These are phyloP conservation scores for Thalassarche chlororhynchos DNA, from an alignment of 2,113 vertebrate species.

Conservation along the genomic window DNA sequence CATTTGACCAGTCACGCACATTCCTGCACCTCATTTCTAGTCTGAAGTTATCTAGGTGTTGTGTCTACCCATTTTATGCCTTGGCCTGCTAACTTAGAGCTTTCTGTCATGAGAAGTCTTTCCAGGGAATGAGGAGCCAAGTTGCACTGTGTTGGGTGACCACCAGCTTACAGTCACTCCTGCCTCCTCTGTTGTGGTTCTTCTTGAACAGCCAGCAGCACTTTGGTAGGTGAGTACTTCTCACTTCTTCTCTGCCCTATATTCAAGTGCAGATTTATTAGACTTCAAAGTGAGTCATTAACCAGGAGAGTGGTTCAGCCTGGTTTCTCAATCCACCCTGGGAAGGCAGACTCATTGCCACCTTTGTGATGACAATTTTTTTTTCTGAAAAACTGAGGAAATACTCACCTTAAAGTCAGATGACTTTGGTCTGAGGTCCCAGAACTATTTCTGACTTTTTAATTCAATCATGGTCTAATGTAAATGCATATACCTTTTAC, in stretches of 20 bases:
- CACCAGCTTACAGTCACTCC: not conserved
- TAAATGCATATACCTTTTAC: not conserved
- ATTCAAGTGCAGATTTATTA: not conserved
- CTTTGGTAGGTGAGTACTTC: not conserved
- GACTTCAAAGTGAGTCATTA: not conserved
- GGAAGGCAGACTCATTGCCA: not conserved
- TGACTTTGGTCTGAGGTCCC: not conserved
- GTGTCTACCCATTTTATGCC: not conserved
- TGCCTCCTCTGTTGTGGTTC: not conserved
- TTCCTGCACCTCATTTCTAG: not conserved
- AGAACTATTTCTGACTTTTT: not conserved
- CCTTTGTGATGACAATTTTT: not conserved
- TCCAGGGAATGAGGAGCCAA: not conserved
- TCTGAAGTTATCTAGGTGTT: not conserved
- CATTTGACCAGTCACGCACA: not conserved
- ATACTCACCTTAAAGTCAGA: not conserved
- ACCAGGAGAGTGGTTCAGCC: not conserved
- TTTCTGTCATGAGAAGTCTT: not conserved
- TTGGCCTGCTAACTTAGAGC: not conserved
- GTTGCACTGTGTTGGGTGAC: not conserved
- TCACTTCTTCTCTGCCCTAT: not conserved
- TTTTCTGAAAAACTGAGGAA: not conserved
- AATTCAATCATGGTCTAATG: not conserved
- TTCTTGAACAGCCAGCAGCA: not conserved
- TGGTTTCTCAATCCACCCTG: rapidly evolving